A percentile compares a stretch with the other conserved stretches of the same genome.
These are phyloP conservation scores for Cantharis rufa DNA, from an alignment of 2,888 invertebrate genomes.

Conservation along the genomic window DNA sequence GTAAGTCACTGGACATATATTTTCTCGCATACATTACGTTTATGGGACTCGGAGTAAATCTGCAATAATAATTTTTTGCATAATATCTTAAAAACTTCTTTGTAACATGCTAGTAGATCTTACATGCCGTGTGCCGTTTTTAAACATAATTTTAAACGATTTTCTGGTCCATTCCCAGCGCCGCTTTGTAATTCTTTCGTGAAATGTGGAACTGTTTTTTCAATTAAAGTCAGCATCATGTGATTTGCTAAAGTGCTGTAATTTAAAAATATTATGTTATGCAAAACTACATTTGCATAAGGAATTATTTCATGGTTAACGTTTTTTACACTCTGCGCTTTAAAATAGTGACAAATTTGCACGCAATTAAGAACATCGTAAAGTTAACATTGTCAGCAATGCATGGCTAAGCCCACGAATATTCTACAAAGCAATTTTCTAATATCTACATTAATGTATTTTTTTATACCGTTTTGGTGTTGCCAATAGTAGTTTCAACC, in stretches of 20 bases:
- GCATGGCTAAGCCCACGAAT: neutral
- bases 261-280: neutral
- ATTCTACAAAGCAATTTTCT: neutral
- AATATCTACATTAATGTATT: neutral
- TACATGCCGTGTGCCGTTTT: neutral
- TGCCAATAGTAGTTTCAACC: conserved; percentile 36
- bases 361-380: neutral
- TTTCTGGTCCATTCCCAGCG: neutral
- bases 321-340: neutral
- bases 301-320: too few species aligned
- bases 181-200: neutral
- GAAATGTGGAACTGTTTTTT: conserved; percentile 21
- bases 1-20: neutral
- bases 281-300: neutral
- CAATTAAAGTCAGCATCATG: conserved; percentile 41
- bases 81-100: neutral
- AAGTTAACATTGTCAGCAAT: neutral
- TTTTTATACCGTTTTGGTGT: conserved; percentile 41
- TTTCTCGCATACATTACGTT: neutral
- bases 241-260: conserved; percentile 44
- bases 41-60: neutral
- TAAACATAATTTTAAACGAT: neutral
- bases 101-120: neutral
- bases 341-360: neutral
- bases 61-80: neutral